phyloP scores from a whole-genome alignment of 2,888 invertebrate genomes.

The Eueremaeus valkanovi region DNA sequence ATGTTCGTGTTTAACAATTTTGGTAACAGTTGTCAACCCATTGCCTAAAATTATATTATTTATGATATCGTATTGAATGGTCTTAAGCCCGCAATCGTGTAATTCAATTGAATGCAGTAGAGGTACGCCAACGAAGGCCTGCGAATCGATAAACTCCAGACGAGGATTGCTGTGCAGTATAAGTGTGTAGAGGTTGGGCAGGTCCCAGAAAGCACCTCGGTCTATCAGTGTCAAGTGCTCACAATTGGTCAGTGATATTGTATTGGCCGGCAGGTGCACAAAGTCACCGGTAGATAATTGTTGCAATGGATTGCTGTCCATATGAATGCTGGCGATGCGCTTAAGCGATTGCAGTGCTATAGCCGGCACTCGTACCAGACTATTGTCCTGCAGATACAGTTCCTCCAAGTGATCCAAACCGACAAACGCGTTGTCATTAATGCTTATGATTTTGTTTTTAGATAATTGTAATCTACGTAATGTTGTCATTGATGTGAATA shows the following conservation, averaged over 20 bases:
- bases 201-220: slow-evolving; percentile 52
- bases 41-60: slow-evolving; percentile 49
- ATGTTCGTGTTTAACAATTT: slow-evolving; percentile 15
- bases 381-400: slow-evolving; percentile 45
- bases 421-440: slow-evolving; percentile 51
- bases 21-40: slow-evolving; percentile 44
- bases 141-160: slow-evolving; percentile 53
- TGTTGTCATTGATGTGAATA: slow-evolving; percentile 49
- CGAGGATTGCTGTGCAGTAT: slow-evolving; percentile 53
- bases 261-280: slow-evolving; percentile 49
- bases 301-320: slow-evolving; percentile 49
- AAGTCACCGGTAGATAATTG: slow-evolving; percentile 48
- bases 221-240: slow-evolving; percentile 52
- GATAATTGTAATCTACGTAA: slow-evolving; percentile 50
- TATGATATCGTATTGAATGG: slow-evolving; percentile 51
- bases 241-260: slow-evolving; percentile 52
- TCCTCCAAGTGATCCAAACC: slow-evolving; percentile 49
- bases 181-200: slow-evolving; percentile 51
- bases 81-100: slow-evolving; percentile 53
- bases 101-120: slow-evolving; percentile 51
- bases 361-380: slow-evolving; percentile 44
- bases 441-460: slow-evolving; percentile 50
- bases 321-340: slow-evolving; percentile 44
- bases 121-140: slow-evolving; percentile 52
- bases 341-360: slow-evolving; percentile 44